Conservation (phyloP, 2,113 vertebrate species). For the Orycteropus afer region DNA sequence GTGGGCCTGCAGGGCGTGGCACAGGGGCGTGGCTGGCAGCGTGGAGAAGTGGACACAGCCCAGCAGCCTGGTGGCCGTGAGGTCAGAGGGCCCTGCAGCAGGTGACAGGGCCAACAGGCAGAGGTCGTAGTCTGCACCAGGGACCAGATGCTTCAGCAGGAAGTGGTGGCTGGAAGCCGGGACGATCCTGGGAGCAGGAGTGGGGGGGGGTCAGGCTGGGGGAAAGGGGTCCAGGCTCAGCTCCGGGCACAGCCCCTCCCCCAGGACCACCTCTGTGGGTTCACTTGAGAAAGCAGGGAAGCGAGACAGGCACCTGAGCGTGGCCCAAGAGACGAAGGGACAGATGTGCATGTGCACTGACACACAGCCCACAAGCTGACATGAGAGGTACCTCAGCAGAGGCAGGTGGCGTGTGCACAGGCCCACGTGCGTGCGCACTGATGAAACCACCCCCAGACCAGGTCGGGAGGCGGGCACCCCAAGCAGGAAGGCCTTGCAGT, state of each 20-base stretch:
- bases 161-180: constrained; percentile 91
- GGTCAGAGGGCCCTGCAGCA: constrained; percentile 88
- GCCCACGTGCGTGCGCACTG: not conserved
- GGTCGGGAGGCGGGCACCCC: no score
- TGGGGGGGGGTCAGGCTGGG: not conserved
- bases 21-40: constrained; percentile 91
- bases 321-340: not conserved
- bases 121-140: constrained; percentile 92
- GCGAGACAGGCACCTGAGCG: not conserved
- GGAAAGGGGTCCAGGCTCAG: not conserved
- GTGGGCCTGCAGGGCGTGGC: constrained; percentile 93
- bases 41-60: constrained; percentile 94
- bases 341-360: not conserved
- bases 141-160: constrained; percentile 91
- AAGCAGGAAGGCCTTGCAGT: no score
- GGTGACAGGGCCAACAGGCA: constrained; percentile 94
- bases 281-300: not conserved
- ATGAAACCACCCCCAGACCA: no score
- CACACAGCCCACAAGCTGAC: not conserved
- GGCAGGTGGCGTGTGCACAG: not conserved
- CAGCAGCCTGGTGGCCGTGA: constrained; percentile 91
- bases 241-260: not conserved
- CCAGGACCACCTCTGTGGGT: not conserved
- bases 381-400: not conserved
- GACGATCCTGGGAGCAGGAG: constrained; percentile 88